A percentile compares a stretch with the other conserved stretches of the same genome.
These are phyloP conservation scores for Zoanthus solanderi DNA, from an alignment of 92 coral and sea anemone species.

Conservation along the genomic window DNA sequence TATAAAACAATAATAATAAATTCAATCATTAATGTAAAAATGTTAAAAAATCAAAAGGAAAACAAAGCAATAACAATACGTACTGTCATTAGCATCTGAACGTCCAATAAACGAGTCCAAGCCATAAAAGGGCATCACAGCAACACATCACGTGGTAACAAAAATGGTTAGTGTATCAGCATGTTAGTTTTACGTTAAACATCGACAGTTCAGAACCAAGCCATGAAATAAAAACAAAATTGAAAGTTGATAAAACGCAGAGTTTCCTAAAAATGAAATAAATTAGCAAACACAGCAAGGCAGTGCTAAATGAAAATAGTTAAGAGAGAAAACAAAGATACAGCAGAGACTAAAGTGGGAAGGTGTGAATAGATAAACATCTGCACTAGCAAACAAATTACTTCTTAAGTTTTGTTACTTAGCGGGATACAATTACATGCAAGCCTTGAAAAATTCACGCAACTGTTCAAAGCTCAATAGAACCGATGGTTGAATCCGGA, in stretches of 20 bases:
- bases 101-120: conserved; percentile 59
- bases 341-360: no score
- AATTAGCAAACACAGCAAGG: no score
- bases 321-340: background rate
- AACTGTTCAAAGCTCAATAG: no score
- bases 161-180: conserved; percentile 45
- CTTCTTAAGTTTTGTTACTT: no score
- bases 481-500: no score
- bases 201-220: background rate
- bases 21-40: conserved; percentile 18
- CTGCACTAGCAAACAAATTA: no score
- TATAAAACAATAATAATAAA: conserved; percentile 13
- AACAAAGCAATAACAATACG: conserved; percentile 61
- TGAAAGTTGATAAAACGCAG: background rate
- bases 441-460: no score
- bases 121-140: conserved; percentile 60
- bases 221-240: background rate
- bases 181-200: background rate
- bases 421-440: no score
- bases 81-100: conserved; percentile 97
- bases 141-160: conserved; percentile 62
- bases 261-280: no score
- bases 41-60: conserved; percentile 20
- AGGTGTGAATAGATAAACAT: no score
- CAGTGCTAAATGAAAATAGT: background rate